Evolutionary conservation across 1,140 invertebrate species (phyloP).

Genomic region (Gryon sp.): DNA sequence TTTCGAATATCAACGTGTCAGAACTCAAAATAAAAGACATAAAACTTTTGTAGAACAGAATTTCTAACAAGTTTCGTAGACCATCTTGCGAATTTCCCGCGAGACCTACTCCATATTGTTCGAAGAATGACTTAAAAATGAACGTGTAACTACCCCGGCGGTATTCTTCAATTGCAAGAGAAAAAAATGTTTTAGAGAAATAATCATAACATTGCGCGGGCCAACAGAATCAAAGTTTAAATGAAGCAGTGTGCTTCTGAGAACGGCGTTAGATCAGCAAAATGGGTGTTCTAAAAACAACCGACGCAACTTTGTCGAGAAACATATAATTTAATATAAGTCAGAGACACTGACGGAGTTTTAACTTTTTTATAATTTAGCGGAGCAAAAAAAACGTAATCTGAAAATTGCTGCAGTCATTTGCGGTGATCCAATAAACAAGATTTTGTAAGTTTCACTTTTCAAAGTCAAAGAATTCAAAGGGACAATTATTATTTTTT

Average conservation of each 20-base stretch:
- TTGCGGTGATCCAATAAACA: constrained; percentile 10
- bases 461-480: too few relatives aligned
- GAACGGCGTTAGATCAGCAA: constrained; percentile 31
- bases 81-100: constrained; percentile 61
- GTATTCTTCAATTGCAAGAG: constrained; percentile 60
- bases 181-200: constrained; percentile 59
- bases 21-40: constrained; percentile 50
- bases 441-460: too few relatives aligned
- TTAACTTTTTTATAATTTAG: constrained; percentile 32
- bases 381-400: constrained; percentile 19
- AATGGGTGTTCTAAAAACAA: constrained; percentile 34
- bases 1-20: constrained; percentile 36
- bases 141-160: constrained; percentile 57
- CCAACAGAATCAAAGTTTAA: constrained; percentile 54
- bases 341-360: constrained; percentile 11
- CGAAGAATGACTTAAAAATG: constrained; percentile 57
- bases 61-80: constrained; percentile 58
- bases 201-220: constrained; percentile 43
- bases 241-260: constrained; percentile 47
- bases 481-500: too few relatives aligned
- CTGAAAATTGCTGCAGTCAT: constrained; percentile 2
- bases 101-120: constrained; percentile 50
- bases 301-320: constrained; percentile 15
- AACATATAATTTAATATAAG: constrained; percentile 49
- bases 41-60: constrained; percentile 54